Percentiles rank a stretch among this genome's conserved stretches.
phyloP scores from a whole-genome alignment of 1,140 invertebrate species.

The Antheraea mylitta region DNA sequence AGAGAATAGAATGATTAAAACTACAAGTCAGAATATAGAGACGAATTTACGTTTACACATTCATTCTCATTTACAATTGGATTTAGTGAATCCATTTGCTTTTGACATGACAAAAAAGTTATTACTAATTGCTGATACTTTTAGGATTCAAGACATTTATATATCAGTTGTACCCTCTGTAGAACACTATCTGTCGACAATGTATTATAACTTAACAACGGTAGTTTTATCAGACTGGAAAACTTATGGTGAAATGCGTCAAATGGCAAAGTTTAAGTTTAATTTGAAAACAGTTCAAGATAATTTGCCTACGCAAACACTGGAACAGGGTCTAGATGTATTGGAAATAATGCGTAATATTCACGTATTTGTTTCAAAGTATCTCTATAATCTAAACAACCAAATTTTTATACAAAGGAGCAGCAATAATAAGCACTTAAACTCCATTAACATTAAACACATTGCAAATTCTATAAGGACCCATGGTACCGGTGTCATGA shows the following conservation, averaged over 20 bases:
- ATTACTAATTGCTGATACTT: constrained; percentile 78
- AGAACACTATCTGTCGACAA: constrained; percentile 95
- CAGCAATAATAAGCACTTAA: constrained; percentile 96
- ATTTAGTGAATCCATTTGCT: constrained; percentile 88
- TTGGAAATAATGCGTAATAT: constrained; percentile 99
- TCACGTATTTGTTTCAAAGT: constrained; percentile 95
- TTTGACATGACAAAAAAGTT: constrained; percentile 75
- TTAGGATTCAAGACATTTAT: constrained; percentile 68
- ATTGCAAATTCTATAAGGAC: constrained; percentile 98
- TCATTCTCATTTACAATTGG: constrained; percentile 93
- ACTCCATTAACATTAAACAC: constrained; percentile 97
- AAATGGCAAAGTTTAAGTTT: constrained; percentile 93
- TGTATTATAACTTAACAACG: constrained; percentile 98
- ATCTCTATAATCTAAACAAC: constrained; percentile 97
- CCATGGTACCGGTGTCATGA: constrained; percentile 98
- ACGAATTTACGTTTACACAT: constrained; percentile 93
- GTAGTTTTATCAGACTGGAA: constrained; percentile 98
- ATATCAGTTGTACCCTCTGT: constrained; percentile 80
- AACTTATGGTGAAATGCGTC: constrained; percentile 97
- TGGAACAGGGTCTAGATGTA: constrained; percentile 99
- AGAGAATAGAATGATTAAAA: constrained; percentile 81
- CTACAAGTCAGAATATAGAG: constrained; percentile 92
- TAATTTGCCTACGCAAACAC: constrained; percentile 96
- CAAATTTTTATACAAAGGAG: constrained; percentile 97
- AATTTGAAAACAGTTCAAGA: constrained; percentile 91